Percentiles rank a stretch among this genome's conserved stretches.
Conservation (phyloP, 2,888 invertebrate species). For the Orthosia gracilis region DNA sequence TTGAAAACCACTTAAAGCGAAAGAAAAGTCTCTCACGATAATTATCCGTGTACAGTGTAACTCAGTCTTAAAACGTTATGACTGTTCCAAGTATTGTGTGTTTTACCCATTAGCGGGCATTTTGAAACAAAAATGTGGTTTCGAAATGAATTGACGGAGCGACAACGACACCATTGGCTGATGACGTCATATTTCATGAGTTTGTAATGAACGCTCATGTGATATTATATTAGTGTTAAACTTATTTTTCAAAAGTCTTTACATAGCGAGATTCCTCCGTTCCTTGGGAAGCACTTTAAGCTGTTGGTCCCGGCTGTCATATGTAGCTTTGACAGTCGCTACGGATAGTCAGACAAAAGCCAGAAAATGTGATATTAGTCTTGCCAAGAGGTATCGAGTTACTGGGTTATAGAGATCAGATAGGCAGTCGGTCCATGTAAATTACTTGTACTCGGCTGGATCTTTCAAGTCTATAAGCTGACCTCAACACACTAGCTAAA, state of each 20-base stretch:
- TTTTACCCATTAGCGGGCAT: conserved; percentile 62
- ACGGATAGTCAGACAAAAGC: no score
- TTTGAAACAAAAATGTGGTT: conserved; percentile 73
- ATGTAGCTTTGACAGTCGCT: no score
- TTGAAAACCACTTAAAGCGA: background rate
- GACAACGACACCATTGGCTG: conserved; percentile 57
- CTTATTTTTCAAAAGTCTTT: background rate
- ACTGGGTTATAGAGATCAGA: no score
- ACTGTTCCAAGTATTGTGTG: conserved; percentile 62
- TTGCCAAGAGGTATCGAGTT: no score
- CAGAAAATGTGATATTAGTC: no score
- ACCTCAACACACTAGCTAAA: no score
- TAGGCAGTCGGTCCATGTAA: no score
- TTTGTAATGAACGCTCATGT: conserved; percentile 30
- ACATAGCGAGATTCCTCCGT: no score
- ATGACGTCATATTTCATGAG: conserved; percentile 48
- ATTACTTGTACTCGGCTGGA: no score
- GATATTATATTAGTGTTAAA: conserved; percentile 2
- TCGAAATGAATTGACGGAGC: conserved; percentile 70
- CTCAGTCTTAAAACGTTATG: conserved; percentile 53
- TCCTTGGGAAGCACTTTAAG: no score
- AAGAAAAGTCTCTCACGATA: conserved; percentile 54
- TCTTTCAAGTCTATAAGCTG: no score
- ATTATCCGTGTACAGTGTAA: conserved; percentile 56
- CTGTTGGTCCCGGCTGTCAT: no score